Evolutionary conservation across 2,888 invertebrate genomes (phyloP), one percentile per base, ranked within the genome.

Genomic region (Xanthia icteritia): DNA sequence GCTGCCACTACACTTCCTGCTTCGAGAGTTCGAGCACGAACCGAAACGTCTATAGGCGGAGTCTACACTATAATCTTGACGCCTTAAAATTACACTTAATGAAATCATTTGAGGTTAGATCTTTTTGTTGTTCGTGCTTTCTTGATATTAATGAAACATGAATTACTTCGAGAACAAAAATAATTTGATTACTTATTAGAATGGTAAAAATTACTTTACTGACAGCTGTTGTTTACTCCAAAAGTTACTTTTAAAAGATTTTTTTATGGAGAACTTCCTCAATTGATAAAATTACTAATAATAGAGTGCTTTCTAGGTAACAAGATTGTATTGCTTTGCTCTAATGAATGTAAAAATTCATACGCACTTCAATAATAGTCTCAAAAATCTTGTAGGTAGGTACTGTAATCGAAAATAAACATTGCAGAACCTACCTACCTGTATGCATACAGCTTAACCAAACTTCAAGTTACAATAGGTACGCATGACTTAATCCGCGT

Each of bases 1-100:
- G 83, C 86, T 83, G 86, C 81, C 88, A 90, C 92, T 77, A 80
- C 66, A 80, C 89, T 94, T 95, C 94, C 94, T 94, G 92, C 91
- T 88, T 93, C 88, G 87, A 68, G 67, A 68, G 36, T 39, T 68
- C 54, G 58, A 89, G 87, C 89, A 86, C 86, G 84, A 90, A 90
- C 85, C 89, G 82, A 91, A 91, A 70, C 85, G 61, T 45, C 89
- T 89, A 85, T 88, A 91, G 84, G 89, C 88, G 80, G 76, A 79
- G 86, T 87, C 80, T 88, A 90, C 89, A 90, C 79, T 73, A 58
- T 77, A 79, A 69, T 83, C 70, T 80, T 66, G 74, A 70, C 73
- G 75, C 77, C 45, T 74, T 42, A 11, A 83, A 83, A 83, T 78
- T 81, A 83, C 45, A 61, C 56, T 78, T 79, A 60, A 73, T 84